phyloP scores from a whole-genome alignment of 2,797 vertebrate species.

The Argentina silus region DNA sequence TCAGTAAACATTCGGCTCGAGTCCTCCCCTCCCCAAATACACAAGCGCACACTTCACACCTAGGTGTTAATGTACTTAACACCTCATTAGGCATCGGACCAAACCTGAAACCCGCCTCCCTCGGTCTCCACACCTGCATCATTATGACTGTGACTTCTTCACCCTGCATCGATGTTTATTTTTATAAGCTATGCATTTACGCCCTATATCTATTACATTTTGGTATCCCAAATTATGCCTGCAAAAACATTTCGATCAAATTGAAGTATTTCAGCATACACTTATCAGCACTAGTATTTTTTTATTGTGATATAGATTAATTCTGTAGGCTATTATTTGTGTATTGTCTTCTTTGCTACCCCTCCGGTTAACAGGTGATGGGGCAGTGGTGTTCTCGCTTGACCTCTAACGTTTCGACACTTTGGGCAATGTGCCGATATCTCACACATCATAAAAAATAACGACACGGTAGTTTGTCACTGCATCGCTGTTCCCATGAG shows the following conservation, averaged over 20 bases:
- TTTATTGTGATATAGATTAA: neutral
- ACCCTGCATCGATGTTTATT: neutral
- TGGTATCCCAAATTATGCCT: too few relatives aligned
- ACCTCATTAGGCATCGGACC: slow-evolving; percentile 26
- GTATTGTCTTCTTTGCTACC: neutral
- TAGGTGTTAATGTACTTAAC: slow-evolving; percentile 49
- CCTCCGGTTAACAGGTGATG: neutral
- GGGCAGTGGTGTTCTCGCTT: slow-evolving; percentile 28
- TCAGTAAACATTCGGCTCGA: neutral
- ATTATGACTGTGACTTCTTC: neutral
- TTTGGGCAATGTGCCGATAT: slow-evolving; percentile 40
- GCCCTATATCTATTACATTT: too few relatives aligned
- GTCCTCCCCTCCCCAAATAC: slow-evolving; percentile 6
- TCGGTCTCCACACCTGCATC: slow-evolving; percentile 1
- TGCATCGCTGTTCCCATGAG: slow-evolving; percentile 66
- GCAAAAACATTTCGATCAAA: too few relatives aligned
- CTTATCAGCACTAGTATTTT: too few relatives aligned
- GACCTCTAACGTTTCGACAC: slow-evolving; percentile 31
- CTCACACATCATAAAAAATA: slow-evolving; percentile 68
- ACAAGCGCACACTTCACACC: slow-evolving; percentile 66
- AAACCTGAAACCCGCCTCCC: slow-evolving; percentile 11
- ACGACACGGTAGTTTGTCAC: slow-evolving; percentile 60
- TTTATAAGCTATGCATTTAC: neutral
- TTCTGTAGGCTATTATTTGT: neutral
- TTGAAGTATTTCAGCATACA: too few relatives aligned